These are phyloP conservation scores for Periophthalmodon schlosseri DNA, from an alignment of 2,113 vertebrate genomes.

Conservation along the genomic window DNA sequence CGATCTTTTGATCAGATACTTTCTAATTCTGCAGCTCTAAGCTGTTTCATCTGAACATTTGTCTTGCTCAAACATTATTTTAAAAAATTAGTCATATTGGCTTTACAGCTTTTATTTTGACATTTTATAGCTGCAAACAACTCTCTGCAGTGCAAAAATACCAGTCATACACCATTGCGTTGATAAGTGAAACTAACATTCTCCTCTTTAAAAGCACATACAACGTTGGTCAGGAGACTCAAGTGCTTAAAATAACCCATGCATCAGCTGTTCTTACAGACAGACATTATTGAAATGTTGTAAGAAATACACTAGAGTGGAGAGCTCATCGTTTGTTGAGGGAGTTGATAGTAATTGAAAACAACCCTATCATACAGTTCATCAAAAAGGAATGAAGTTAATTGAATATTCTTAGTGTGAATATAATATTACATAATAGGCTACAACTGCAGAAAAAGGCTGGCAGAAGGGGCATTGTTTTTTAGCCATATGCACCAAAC, in stretches of 20 bases:
- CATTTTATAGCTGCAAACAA: background rate
- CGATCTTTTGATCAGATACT: background rate
- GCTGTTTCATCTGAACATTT: too few species aligned
- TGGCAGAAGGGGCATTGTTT: background rate
- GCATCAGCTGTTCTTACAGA: background rate
- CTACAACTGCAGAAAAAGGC: conserved; percentile 9
- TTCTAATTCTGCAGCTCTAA: too few species aligned
- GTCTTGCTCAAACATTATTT: too few species aligned
- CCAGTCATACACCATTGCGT: background rate
- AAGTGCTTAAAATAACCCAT: background rate
- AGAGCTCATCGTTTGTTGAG: background rate
- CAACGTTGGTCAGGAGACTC: background rate
- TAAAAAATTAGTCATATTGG: background rate
- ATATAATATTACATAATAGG: background rate
- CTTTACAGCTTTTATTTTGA: background rate
- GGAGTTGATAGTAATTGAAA: background rate
- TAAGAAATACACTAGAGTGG: background rate
- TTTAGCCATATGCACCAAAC: background rate
- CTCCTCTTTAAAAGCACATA: background rate
- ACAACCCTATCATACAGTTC: background rate
- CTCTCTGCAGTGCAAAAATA: background rate
- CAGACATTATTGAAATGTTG: background rate
- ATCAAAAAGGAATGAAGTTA: background rate
- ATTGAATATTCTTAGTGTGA: conserved; percentile 5
- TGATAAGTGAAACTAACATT: background rate